A percentile compares a stretch with the other conserved stretches of the same genome.
phyloP scores from a whole-genome alignment of 2,888 invertebrate genomes.

The Onchidella celtica region DNA sequence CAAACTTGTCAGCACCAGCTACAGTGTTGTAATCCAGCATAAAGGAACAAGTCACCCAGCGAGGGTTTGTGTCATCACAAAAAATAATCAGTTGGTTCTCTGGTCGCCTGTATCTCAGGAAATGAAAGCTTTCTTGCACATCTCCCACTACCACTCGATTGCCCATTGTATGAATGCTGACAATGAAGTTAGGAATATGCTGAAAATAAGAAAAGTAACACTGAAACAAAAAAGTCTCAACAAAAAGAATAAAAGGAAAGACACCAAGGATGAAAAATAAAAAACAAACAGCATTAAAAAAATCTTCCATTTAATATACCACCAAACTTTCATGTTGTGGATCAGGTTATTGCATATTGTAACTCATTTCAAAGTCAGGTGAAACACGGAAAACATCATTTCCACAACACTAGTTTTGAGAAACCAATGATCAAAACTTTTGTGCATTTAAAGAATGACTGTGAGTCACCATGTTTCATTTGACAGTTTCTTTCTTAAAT shows the following conservation, averaged over 20 bases:
- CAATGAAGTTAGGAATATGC: conserved; percentile 97
- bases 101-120: conserved; percentile 94
- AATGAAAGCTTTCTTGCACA: conserved; percentile 95
- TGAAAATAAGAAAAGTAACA: conserved; percentile 76
- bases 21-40: conserved; percentile 97
- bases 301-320: too few relatives aligned
- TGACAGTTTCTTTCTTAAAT: too few relatives aligned
- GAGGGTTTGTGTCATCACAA: conserved; percentile 98
- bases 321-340: too few relatives aligned
- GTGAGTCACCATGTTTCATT: too few relatives aligned
- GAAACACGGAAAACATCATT: conserved; percentile 60
- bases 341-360: conserved; percentile 47
- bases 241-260: too few relatives aligned
- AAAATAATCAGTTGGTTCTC: conserved; percentile 99
- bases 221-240: too few relatives aligned
- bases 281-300: too few relatives aligned
- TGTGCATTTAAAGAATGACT: too few relatives aligned
- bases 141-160: conserved; percentile 97
- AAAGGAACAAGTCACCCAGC: conserved; percentile 96
- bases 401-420: conserved; percentile 5
- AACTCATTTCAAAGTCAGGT: conserved; percentile 58
- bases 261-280: too few relatives aligned
- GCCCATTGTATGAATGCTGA: conserved; percentile 95
- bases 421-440: too few relatives aligned
- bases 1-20: conserved; percentile 98